Percentiles rank a stretch among this genome's conserved stretches.
Evolutionary conservation across 2,888 invertebrate genomes (phyloP).

Genomic region (Trichopria drosophilae): DNA sequence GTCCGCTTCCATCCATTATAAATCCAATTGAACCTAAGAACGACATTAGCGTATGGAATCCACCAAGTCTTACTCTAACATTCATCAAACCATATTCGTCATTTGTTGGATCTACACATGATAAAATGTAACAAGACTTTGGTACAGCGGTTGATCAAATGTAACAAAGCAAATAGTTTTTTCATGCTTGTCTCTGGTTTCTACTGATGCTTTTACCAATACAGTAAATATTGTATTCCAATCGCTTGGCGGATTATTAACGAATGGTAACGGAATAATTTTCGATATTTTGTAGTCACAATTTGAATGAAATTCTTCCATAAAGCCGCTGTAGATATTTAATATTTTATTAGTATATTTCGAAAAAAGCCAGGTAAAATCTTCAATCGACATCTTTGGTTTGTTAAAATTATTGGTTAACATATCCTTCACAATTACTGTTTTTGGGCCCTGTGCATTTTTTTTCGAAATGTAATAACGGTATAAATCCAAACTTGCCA

Average conservation of each 20-base stretch:
- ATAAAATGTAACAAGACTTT: slow-evolving; percentile 23
- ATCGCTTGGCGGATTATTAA: slow-evolving; percentile 20
- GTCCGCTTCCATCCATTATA: slow-evolving; percentile 54
- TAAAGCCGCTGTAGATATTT: background rate
- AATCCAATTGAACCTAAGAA: slow-evolving; percentile 51
- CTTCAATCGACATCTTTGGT: no score
- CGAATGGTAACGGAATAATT: slow-evolving; percentile 29
- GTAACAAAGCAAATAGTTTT: slow-evolving; percentile 22
- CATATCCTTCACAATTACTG: no score
- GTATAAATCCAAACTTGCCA: no score
- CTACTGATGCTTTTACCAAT: slow-evolving; percentile 14
- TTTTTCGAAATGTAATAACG: no score
- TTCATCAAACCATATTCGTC: no score
- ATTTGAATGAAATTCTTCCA: slow-evolving; percentile 1
- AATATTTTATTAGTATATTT: no score
- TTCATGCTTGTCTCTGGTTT: no score
- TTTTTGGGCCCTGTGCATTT: no score
- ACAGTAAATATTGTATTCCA: slow-evolving; percentile 24
- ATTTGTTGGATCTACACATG: slow-evolving; percentile 18
- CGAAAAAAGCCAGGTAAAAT: no score
- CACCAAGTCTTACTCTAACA: slow-evolving; percentile 33
- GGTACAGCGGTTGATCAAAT: slow-evolving; percentile 30
- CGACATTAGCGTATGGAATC: slow-evolving; percentile 44
- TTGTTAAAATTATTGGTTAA: no score
- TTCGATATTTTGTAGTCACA: no score